Conservation (phyloP, 2,797 vertebrate genomes). For the Chanos chanos region DNA sequence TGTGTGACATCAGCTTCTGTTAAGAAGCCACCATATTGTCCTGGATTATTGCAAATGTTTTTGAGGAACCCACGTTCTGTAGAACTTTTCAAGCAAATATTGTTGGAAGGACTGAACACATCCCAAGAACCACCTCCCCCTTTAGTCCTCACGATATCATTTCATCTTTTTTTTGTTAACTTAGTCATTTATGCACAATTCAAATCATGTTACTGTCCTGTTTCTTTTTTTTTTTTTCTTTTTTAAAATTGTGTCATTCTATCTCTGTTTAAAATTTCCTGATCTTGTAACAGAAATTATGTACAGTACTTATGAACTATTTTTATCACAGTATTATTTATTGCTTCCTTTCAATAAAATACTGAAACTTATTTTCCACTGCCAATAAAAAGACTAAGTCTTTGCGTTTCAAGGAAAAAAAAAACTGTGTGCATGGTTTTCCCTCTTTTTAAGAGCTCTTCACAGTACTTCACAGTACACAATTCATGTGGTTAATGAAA, state of each 20-base stretch:
- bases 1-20: constrained; percentile 30
- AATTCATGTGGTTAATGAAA: no score
- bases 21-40: constrained; percentile 39
- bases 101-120: no score
- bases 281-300: constrained; percentile 90
- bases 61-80: no score
- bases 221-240: constrained; percentile 34
- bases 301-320: constrained; percentile 98
- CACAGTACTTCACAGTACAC: no score
- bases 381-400: constrained; percentile 70
- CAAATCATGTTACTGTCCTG: constrained; percentile 43
- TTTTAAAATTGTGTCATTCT: constrained; percentile 64
- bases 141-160: no score
- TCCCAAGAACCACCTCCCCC: no score
- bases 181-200: constrained; percentile 43
- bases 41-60: no score
- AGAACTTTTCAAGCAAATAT: no score
- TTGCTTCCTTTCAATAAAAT: constrained; percentile 99
- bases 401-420: no score
- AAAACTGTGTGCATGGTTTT: no score
- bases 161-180: constrained; percentile 31
- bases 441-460: no score
- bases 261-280: constrained; percentile 62
- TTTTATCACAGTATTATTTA: constrained; percentile 99
- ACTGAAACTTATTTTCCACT: constrained; percentile 94